A percentile compares a stretch with the other conserved stretches of the same genome.
These are phyloP conservation scores for Sigmodon hispidus DNA, from an alignment of 2,113 vertebrate genomes.

Conservation along the genomic window DNA sequence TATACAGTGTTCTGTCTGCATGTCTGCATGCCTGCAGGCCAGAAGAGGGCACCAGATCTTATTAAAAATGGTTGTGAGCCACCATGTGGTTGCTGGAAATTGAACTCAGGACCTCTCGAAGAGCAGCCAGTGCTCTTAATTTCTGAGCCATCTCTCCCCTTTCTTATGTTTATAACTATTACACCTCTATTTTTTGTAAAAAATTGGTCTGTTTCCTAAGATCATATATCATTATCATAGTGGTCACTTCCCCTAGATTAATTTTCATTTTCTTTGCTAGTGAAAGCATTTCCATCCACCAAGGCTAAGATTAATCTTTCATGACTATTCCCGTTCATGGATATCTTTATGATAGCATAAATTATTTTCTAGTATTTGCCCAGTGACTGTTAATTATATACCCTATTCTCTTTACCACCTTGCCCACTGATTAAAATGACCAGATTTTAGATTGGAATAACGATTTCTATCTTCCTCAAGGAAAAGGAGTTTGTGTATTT, in stretches of 20 bases:
- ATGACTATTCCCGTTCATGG: no score
- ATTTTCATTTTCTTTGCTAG: not conserved
- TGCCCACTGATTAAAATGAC: not conserved
- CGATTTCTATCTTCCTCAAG: not conserved
- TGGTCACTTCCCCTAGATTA: not conserved
- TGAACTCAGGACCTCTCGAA: no score
- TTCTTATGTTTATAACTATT: not conserved
- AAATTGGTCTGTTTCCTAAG: not conserved
- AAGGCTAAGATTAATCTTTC: constrained; percentile 1
- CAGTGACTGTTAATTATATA: not conserved
- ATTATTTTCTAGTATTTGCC: not conserved
- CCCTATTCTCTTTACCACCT: not conserved
- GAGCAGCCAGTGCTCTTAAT: no score
- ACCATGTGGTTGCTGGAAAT: no score
- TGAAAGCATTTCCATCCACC: not conserved
- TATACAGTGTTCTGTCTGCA: no score
- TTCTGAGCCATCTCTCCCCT: no score
- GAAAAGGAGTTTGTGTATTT: not conserved
- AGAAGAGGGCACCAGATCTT: no score
- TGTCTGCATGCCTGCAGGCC: no score
- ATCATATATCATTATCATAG: not conserved
- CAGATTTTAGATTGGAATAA: constrained; percentile 5
- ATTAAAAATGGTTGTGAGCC: no score
- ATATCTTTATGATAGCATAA: not conserved
- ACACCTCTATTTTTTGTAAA: not conserved